Conservation (phyloP, 2,888 invertebrate species). For the Neocrepidodera transversa region DNA sequence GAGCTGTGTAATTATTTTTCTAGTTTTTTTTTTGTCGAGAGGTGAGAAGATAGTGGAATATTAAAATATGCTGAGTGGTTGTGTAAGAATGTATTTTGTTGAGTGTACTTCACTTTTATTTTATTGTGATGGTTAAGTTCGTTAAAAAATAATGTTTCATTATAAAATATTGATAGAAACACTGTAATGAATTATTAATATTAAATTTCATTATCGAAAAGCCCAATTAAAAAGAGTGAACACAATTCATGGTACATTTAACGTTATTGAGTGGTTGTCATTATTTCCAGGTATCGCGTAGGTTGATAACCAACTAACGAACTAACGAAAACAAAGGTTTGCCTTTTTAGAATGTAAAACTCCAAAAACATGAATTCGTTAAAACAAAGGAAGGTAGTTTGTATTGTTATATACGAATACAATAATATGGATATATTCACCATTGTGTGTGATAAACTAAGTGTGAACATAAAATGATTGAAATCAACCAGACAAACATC, state of each 20-base stretch:
- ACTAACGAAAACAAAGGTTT: conserved; percentile 6
- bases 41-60: background rate
- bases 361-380: background rate
- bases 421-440: conserved; percentile 8
- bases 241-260: background rate
- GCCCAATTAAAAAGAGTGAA: background rate
- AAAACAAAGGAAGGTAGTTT: background rate
- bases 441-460: background rate
- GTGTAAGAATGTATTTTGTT: no score
- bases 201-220: no score
- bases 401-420: conserved; percentile 3
- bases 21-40: conserved; percentile 8
- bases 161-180: no score
- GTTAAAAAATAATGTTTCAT: no score
- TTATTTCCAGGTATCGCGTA: background rate
- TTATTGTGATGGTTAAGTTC: no score
- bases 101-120: no score
- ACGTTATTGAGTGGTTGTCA: background rate
- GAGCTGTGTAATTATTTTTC: conserved; percentile 4
- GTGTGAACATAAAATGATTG: background rate
- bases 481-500: background rate
- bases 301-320: background rate
- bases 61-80: background rate
- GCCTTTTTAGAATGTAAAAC: conserved; percentile 7
- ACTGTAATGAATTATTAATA: no score